Conservation (phyloP, 2,113 vertebrate genomes). For the Parotia lawesii region DNA sequence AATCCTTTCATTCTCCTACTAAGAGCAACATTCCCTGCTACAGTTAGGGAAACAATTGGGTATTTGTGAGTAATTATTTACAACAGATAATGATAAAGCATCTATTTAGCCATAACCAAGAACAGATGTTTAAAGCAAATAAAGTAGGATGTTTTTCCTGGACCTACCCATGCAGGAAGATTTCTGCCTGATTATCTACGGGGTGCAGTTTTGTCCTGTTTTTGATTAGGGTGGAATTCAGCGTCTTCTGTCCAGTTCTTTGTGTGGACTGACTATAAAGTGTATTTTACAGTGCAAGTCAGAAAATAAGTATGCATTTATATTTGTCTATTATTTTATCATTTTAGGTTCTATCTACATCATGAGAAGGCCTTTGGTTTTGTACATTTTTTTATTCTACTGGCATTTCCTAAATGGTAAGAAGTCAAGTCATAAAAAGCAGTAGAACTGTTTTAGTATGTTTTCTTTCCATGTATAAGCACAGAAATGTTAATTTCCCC, state of each 20-base stretch:
- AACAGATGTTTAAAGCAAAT: neutral
- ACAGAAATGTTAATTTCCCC: neutral
- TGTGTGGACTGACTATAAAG: neutral
- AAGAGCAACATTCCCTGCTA: neutral
- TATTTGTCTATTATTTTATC: conserved; percentile 10
- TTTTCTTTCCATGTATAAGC: neutral
- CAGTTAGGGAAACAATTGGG: neutral
- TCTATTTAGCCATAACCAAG: neutral
- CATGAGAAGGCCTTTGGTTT: conserved; percentile 56
- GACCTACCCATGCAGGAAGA: neutral
- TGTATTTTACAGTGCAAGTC: neutral
- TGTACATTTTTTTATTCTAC: conserved; percentile 25
- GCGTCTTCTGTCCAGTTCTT: neutral
- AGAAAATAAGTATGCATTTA: neutral
- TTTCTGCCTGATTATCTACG: neutral
- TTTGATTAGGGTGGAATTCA: neutral
- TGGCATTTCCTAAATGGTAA: conserved; percentile 69
- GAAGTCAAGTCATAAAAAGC: neutral
- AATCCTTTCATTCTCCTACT: neutral
- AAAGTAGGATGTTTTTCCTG: neutral
- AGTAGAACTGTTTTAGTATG: neutral
- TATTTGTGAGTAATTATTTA: neutral
- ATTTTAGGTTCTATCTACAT: conserved; percentile 50
- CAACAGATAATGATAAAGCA: neutral
- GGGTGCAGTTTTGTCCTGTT: neutral